Percentiles rank a stretch among this genome's conserved stretches.
Evolutionary conservation across 2,797 vertebrate species (phyloP).

Genomic region (Gambusia yucatana): DNA sequence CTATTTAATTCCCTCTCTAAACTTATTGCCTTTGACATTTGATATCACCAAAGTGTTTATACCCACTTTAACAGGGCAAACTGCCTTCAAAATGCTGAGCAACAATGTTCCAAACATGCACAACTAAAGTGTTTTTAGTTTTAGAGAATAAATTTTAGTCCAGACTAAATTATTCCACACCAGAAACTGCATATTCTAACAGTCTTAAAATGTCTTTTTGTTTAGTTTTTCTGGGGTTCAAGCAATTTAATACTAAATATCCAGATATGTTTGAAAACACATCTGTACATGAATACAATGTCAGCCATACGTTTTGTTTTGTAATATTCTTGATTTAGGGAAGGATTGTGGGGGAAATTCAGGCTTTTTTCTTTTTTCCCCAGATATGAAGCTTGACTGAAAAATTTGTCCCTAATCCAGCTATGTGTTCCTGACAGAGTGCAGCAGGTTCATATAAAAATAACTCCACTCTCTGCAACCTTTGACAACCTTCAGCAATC

Average conservation of each 20-base stretch:
- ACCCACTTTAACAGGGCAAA: background rate
- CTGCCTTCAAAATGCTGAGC: background rate
- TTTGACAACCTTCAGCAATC: conserved; percentile 13
- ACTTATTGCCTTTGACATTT: background rate
- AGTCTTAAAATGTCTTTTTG: background rate
- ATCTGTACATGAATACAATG: background rate
- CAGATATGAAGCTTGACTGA: background rate
- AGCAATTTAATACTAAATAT: background rate
- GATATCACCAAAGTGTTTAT: background rate
- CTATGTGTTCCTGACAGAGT: conserved; percentile 1
- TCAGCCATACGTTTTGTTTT: background rate
- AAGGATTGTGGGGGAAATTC: background rate
- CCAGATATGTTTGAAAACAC: background rate
- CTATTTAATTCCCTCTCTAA: background rate
- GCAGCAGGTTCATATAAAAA: conserved; percentile 6
- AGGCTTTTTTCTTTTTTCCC: background rate
- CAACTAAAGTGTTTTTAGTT: background rate
- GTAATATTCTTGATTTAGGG: background rate
- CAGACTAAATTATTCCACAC: background rate
- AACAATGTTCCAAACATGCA: background rate
- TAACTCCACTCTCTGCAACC: background rate
- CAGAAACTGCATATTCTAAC: background rate
- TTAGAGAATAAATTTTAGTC: background rate
- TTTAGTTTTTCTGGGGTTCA: background rate
- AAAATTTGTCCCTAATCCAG: background rate